A percentile compares a stretch with the other conserved stretches of the same genome.
Conservation (phyloP, 2,888 invertebrate genomes). For the Gymnoscelis rufifasciata region DNA sequence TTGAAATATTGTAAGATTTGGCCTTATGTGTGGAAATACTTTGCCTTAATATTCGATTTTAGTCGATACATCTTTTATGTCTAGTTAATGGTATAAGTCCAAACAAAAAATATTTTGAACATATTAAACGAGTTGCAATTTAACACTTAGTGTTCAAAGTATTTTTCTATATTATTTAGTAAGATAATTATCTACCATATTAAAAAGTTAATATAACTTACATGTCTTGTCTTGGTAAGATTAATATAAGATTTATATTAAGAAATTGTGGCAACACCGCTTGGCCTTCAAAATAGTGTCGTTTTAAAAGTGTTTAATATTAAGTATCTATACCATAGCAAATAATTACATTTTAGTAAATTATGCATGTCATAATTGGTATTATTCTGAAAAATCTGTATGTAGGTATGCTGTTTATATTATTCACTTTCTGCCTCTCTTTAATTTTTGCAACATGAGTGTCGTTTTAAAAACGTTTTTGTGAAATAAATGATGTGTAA, state of each 20-base stretch:
- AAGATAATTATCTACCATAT: background rate
- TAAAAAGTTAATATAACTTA: background rate
- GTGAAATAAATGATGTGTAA: conserved; percentile 72
- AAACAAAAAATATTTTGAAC: background rate
- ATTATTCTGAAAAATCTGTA: conserved; percentile 40
- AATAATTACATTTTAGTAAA: conserved; percentile 34
- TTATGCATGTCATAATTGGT: conserved; percentile 51
- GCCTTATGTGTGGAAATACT: conserved; percentile 21
- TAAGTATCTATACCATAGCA: conserved; percentile 34
- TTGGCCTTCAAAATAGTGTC: conserved; percentile 76
- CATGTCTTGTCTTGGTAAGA: background rate
- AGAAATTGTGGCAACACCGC: conserved; percentile 75
- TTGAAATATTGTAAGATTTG: background rate
- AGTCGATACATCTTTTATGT: background rate
- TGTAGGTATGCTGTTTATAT: conserved; percentile 49
- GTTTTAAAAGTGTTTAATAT: conserved; percentile 50
- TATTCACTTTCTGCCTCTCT: conserved; percentile 69
- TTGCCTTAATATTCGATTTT: background rate
- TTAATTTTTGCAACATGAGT: conserved; percentile 72
- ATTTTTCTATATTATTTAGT: background rate
- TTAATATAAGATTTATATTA: conserved; percentile 19
- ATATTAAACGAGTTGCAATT: background rate
- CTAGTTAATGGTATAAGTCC: background rate
- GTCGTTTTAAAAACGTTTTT: conserved; percentile 76
- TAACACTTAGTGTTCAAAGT: too few relatives aligned